Evolutionary conservation across 2,797 vertebrate genomes (phyloP).

Genomic region (Dallia pectoralis): DNA sequence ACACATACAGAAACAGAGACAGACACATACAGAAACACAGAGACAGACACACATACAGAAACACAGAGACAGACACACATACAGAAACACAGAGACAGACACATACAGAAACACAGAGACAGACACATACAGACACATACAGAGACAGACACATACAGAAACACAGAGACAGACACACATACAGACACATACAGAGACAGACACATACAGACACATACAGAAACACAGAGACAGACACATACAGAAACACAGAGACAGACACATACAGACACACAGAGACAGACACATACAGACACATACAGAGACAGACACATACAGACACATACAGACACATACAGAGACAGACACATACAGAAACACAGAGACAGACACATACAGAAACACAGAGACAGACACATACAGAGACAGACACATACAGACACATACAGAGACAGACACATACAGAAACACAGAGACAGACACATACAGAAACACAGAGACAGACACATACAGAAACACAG

Average conservation of each 20-base stretch:
- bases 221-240: too few species aligned
- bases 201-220: slow-evolving; percentile 44
- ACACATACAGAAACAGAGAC: slow-evolving; percentile 33
- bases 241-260: slow-evolving; percentile 29
- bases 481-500: too few species aligned
- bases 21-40: slow-evolving; percentile 15
- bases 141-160: slow-evolving; percentile 28
- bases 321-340: slow-evolving; percentile 38
- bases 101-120: slow-evolving; percentile 36
- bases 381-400: slow-evolving; percentile 26
- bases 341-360: too few species aligned
- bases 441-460: slow-evolving; percentile 44
- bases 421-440: slow-evolving; percentile 48
- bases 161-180: slow-evolving; percentile 57
- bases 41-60: slow-evolving; percentile 38
- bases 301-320: slow-evolving; percentile 57
- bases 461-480: too few species aligned
- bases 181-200: slow-evolving; percentile 36
- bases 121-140: slow-evolving; percentile 25
- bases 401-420: slow-evolving; percentile 29
- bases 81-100: too few species aligned
- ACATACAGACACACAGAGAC: slow-evolving; percentile 35
- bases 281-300: slow-evolving; percentile 17
- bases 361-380: too few species aligned
- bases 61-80: slow-evolving; percentile 48